A percentile compares a stretch with the other conserved stretches of the same genome.
phyloP scores from a whole-genome alignment of 2,888 invertebrate genomes.

The Erannis defoliaria region DNA sequence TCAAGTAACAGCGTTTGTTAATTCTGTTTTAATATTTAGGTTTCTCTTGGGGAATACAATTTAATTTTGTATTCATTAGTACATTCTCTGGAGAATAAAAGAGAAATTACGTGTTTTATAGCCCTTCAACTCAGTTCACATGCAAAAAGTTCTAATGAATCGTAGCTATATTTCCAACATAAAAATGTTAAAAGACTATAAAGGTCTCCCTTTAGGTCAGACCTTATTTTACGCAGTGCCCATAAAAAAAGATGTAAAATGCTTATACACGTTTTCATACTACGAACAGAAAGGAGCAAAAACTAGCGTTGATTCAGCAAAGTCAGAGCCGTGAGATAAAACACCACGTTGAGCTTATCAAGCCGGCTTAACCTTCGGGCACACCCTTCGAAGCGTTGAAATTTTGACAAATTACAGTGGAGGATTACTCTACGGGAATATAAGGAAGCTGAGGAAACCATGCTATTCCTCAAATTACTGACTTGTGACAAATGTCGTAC shows the following conservation, averaged over 20 bases:
- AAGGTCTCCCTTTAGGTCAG: constrained; percentile 10
- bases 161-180: neutral
- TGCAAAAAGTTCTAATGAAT: constrained; percentile 14
- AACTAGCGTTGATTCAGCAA: constrained; percentile 38
- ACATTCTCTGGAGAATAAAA: neutral
- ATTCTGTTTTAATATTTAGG: constrained; percentile 14
- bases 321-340: constrained; percentile 55
- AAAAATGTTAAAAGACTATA: constrained; percentile 11
- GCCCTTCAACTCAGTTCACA: neutral
- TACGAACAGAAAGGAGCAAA: constrained; percentile 19
- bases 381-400: constrained; percentile 62
- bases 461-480: constrained; percentile 74
- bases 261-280: constrained; percentile 24
- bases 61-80: constrained; percentile 2
- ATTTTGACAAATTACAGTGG: constrained; percentile 76
- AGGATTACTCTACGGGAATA: constrained; percentile 73
- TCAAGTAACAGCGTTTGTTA: constrained; percentile 21
- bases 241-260: constrained; percentile 31
- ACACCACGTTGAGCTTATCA: constrained; percentile 66
- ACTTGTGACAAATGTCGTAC: constrained; percentile 67
- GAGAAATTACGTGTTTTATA: neutral
- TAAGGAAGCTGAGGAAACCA: constrained; percentile 64
- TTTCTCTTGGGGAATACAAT: constrained; percentile 7
- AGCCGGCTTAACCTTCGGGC: constrained; percentile 56
- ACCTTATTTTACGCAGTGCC: constrained; percentile 7